phyloP scores from a whole-genome alignment of 2,888 invertebrate genomes.

The Augochlorella aurata region DNA sequence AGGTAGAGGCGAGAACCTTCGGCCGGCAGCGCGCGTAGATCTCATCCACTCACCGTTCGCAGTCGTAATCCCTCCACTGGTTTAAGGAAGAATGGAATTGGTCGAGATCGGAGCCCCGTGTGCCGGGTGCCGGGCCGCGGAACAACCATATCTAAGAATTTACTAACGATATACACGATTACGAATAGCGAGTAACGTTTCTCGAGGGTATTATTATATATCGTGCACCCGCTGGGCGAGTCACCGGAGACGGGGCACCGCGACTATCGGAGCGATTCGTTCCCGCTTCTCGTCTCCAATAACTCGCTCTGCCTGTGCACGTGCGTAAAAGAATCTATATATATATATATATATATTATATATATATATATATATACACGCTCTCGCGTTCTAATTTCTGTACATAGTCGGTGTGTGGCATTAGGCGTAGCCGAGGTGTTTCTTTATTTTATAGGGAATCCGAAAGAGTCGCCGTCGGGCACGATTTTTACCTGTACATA shows the following conservation, averaged over 20 bases:
- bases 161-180: conserved; percentile 69
- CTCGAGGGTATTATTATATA: conserved; percentile 63
- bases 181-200: conserved; percentile 64
- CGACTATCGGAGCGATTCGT: neutral
- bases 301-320: neutral
- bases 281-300: too few species aligned
- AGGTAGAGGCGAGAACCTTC: neutral
- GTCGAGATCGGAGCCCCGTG: conserved; percentile 31
- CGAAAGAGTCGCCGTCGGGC: conserved; percentile 36
- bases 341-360: neutral
- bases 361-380: conserved; percentile 26
- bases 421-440: conserved; percentile 62
- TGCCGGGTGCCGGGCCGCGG: conserved; percentile 63
- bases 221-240: neutral
- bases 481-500: conserved; percentile 66
- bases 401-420: conserved; percentile 72
- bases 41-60: conserved; percentile 2
- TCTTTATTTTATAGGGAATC: conserved; percentile 62
- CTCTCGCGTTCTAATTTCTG: conserved; percentile 68
- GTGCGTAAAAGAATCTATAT: neutral
- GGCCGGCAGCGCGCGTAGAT: neutral
- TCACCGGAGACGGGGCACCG: neutral
- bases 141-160: conserved; percentile 77
- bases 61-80: conserved; percentile 30
- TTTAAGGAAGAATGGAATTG: conserved; percentile 34